Base-by-base conservation (phyloP, 2,888 invertebrate genomes). In the Acanthosepion pharaonis region DNA sequence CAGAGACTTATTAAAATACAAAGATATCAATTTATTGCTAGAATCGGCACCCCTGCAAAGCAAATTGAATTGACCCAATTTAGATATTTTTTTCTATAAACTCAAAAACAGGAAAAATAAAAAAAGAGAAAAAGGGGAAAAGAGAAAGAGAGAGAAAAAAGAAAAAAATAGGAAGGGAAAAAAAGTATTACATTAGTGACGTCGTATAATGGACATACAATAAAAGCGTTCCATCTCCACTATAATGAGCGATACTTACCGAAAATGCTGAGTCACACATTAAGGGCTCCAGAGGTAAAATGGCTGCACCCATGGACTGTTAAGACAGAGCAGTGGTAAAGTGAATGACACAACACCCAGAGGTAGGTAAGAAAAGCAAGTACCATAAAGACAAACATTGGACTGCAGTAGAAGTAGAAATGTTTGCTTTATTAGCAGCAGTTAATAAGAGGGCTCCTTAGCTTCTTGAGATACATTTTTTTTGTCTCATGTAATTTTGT, bases 301-400 rank as follows among this genome's bases (percentile, higher is more conserved):
- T 94, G 94, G 94, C 64, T 64, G 94, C 94, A 94, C 64, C 94
- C 94, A 94, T 94, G 94, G 94, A 94, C 94, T 94, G 94, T 94
- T 94, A 94, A 94, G 94, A 94, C 94, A 94, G 94, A 94, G 94
- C 53, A 93, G 93, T 93, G 93, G 53, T 93, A 93, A 53, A 93
- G 53, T 93, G 53, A 93, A 93, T 53, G 93, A 53, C 93, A 93
- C 93, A 93, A 93, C 93, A 93, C 93, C 51, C 93, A 93, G 93
- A 93, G 93, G 93, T 49, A 93, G 93, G 33, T 53, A 93, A 93
- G 51, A 93, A 93, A 93, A 93, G 93, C 93, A 93, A 93, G 93
- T 93, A 53, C 93, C 93, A 93, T 93, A 93, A 93, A 93, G 93
- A 93, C 93, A 93, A 93, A 93, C 93, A 93, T 93, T 93, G 93